A percentile compares a stretch with the other conserved stretches of the same genome.
Evolutionary conservation across 1,140 invertebrate species (phyloP).

Genomic region (Ceratosolen fusciceps): DNA sequence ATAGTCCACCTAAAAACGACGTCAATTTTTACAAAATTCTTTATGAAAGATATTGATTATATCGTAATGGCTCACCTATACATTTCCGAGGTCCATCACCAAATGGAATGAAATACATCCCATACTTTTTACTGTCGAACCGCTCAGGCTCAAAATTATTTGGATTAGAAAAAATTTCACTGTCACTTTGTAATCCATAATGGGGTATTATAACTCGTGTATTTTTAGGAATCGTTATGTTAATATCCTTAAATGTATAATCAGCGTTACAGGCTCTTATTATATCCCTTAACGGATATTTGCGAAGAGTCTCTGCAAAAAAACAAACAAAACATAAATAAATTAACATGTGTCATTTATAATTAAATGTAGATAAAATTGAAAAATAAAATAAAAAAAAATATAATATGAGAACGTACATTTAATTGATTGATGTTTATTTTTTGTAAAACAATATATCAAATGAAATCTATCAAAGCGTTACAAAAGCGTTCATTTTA

Average conservation of each 20-base stretch:
- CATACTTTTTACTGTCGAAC: slow-evolving; percentile 65
- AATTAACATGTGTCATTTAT: neutral
- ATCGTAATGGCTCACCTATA: slow-evolving; percentile 65
- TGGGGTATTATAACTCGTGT: slow-evolving; percentile 72
- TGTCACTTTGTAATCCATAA: slow-evolving; percentile 77
- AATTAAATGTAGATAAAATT: neutral
- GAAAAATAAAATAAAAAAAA: neutral
- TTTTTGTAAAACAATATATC: too few relatives aligned
- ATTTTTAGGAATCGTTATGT: slow-evolving; percentile 69
- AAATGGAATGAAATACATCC: slow-evolving; percentile 71
- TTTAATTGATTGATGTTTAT: slow-evolving; percentile 41
- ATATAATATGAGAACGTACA: too few relatives aligned
- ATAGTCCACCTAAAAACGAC: slow-evolving; percentile 50
- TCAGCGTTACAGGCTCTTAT: slow-evolving; percentile 67
- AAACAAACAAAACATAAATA: neutral
- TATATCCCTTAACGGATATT: slow-evolving; percentile 73
- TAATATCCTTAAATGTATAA: slow-evolving; percentile 71
- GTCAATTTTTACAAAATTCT: neutral
- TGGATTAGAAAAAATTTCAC: slow-evolving; percentile 76
- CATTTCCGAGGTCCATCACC: slow-evolving; percentile 73
- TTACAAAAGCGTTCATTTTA: too few relatives aligned
- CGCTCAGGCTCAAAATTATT: slow-evolving; percentile 79
- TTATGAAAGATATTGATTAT: neutral
- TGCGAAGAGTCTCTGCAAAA: slow-evolving; percentile 73
- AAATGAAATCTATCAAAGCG: too few relatives aligned